Conservation (phyloP, 2,888 invertebrate species). For the Petrophora chlorosata region DNA sequence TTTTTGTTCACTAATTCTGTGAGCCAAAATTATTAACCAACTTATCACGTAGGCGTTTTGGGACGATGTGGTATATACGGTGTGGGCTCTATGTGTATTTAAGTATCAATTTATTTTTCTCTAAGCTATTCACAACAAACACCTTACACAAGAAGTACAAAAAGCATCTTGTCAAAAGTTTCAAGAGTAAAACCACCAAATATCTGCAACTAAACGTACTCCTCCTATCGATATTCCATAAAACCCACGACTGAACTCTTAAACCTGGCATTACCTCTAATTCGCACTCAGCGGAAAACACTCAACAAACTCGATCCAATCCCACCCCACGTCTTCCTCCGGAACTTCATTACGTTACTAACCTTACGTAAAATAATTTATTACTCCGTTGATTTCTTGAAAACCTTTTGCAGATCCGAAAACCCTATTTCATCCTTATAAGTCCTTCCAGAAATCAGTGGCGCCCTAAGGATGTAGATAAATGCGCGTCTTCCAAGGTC, state of each 20-base stretch:
- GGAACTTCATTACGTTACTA: conserved; percentile 50
- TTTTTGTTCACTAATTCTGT: too few relatives aligned
- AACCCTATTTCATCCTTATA: conserved; percentile 64
- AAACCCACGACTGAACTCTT: conserved; percentile 22
- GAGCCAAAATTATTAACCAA: too few relatives aligned
- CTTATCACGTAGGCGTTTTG: too few relatives aligned
- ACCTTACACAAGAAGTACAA: too few relatives aligned
- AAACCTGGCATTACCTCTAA: conserved; percentile 30
- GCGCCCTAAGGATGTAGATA: conserved; percentile 78
- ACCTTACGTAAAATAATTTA: conserved; percentile 61
- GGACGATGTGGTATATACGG: too few relatives aligned
- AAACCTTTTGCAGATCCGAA: too few relatives aligned
- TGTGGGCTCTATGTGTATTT: too few relatives aligned
- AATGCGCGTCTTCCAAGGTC: conserved; percentile 70
- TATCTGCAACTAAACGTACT: conserved; percentile 4
- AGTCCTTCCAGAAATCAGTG: conserved; percentile 73
- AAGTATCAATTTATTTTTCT: too few relatives aligned
- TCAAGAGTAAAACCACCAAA: too few relatives aligned
- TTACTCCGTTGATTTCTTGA: conserved; percentile 66
- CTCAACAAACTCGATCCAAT: conserved; percentile 37
- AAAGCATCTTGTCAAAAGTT: too few relatives aligned
- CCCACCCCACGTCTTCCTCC: conserved; percentile 37
- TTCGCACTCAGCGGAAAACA: conserved; percentile 31
- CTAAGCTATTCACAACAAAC: too few relatives aligned
- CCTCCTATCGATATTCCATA: conserved; percentile 20